Evolutionary conservation across 23 tunicate genomes (phyloP).

Genomic region (Trididemnum nubilum): DNA sequence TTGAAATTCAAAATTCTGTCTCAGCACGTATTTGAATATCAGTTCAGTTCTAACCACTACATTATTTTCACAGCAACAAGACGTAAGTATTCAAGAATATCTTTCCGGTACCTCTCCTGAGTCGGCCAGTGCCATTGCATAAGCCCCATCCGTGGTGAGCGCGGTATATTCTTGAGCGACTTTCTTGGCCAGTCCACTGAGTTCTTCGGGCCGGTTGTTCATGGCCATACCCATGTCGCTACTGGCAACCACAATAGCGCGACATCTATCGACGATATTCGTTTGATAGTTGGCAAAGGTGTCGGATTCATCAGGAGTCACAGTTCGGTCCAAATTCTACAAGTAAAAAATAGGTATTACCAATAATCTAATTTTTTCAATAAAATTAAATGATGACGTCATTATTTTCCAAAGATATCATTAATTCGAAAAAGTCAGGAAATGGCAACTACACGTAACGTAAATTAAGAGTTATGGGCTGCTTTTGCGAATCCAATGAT

Average conservation of each 20-base stretch:
- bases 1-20: no score
- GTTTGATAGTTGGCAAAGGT: constrained; percentile 88
- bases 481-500: no score
- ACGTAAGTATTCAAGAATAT: no score
- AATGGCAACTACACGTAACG: no score
- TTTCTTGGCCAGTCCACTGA: constrained; percentile 69
- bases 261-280: constrained; percentile 69
- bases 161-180: constrained; percentile 70
- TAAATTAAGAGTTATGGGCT: no score
- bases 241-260: constrained; percentile 69
- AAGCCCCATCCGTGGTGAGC: constrained; percentile 67
- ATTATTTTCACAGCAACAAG: no score
- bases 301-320: constrained; percentile 60
- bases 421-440: no score
- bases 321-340: constrained; percentile 48
- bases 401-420: no score
- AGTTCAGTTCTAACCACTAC: no score
- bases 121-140: constrained; percentile 83
- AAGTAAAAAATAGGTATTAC: not conserved
- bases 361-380: no score
- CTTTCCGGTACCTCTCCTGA: constrained; percentile 76
- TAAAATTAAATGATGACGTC: no score
- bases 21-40: no score
- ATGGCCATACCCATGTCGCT: constrained; percentile 91
- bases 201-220: constrained; percentile 74